These are phyloP conservation scores for Aquatica leii DNA, from an alignment of 2,888 invertebrate species.

Conservation along the genomic window DNA sequence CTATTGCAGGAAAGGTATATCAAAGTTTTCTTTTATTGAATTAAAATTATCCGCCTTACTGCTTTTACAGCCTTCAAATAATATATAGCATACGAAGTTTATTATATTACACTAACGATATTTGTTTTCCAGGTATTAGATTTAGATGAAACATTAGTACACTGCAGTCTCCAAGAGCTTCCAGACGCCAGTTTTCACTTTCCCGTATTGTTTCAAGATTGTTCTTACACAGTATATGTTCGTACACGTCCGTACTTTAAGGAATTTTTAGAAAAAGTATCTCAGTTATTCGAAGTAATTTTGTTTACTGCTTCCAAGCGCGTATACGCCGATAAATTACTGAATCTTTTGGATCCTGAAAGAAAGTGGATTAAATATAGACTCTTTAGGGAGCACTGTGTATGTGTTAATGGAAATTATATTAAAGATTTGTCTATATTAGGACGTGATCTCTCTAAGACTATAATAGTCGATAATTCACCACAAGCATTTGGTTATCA, in stretches of 20 bases:
- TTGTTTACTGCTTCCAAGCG: conserved; percentile 95
- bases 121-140: conserved; percentile 64
- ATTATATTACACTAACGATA: too few relatives aligned
- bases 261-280: conserved; percentile 88
- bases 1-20: too few relatives aligned
- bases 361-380: conserved; percentile 91
- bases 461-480: conserved; percentile 88
- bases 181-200: conserved; percentile 94
- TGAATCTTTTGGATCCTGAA: conserved; percentile 90
- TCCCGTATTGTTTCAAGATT: conserved; percentile 91
- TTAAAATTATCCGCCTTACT: too few relatives aligned
- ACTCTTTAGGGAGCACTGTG: conserved; percentile 94
- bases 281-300: conserved; percentile 89
- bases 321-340: conserved; percentile 92
- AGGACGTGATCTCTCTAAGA: conserved; percentile 88
- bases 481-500: conserved; percentile 94
- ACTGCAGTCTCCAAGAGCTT: conserved; percentile 91
- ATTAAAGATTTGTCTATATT: conserved; percentile 94
- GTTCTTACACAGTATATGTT: conserved; percentile 84
- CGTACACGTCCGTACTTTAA: conserved; percentile 90
- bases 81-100: too few relatives aligned
- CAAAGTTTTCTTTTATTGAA: too few relatives aligned
- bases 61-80: too few relatives aligned
- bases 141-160: conserved; percentile 92
- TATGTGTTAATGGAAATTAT: conserved; percentile 94